phyloP scores from a whole-genome alignment of 2,113 vertebrate species.

The Condylura cristata region DNA sequence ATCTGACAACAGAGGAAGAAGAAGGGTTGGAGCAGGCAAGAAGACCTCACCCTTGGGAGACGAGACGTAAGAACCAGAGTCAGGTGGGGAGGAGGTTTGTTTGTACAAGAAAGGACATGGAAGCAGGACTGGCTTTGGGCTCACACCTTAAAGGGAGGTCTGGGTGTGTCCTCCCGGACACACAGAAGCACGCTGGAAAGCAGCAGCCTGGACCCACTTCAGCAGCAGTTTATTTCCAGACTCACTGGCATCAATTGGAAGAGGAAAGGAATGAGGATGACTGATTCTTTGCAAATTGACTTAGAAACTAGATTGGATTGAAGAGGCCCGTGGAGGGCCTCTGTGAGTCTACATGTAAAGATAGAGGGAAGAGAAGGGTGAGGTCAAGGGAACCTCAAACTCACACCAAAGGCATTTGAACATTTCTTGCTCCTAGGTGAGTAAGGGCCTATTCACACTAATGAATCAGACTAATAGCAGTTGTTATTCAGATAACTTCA shows the following conservation, averaged over 20 bases:
- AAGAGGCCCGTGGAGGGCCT: neutral
- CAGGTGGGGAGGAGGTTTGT: neutral
- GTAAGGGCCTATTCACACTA: neutral
- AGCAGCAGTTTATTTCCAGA: neutral
- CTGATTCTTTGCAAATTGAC: neutral
- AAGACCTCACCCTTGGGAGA: neutral
- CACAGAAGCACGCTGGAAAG: accelerated
- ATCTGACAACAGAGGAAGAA: neutral
- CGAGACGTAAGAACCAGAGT: neutral
- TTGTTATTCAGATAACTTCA: neutral
- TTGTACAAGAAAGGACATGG: neutral
- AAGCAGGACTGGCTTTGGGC: neutral
- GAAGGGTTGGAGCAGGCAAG: neutral
- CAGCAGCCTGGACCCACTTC: neutral
- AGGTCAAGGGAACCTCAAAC: neutral
- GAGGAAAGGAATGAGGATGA: neutral
- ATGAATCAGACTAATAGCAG: constrained; percentile 2
- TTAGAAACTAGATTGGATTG: neutral
- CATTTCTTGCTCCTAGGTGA: neutral
- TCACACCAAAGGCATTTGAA: neutral
- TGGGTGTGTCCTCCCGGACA: neutral
- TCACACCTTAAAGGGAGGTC: neutral
- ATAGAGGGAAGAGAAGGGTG: neutral
- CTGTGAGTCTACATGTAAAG: neutral
- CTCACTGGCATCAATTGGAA: neutral